Base-by-base conservation (phyloP, 2,888 invertebrate species). In the Biston stratarius region DNA sequence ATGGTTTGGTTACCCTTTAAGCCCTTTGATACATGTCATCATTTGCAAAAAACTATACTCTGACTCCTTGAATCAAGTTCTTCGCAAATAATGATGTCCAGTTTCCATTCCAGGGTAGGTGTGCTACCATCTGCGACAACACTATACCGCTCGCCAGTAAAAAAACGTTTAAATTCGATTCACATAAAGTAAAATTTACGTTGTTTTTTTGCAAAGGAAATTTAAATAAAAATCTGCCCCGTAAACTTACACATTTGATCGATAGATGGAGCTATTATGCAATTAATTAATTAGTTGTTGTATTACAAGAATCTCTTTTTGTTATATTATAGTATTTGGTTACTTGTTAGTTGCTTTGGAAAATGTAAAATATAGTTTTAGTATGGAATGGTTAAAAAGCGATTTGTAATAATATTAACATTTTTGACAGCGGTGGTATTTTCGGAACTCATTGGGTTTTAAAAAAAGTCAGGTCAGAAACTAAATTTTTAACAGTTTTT, bases 361-460 rank as follows among this genome's bases (percentile, higher is more conserved):
- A 55, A 51, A 51, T 64, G 67, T 68, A 64, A 68, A 64, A 68
- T 67, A 68, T 68, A 63, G 67, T 58, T 56, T 64, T 64, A 60
- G 51, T 47, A 33, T 24, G 48, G 52, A 55, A 66, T 38, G 45
- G 58, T 45, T 40, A 61, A 64, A 55, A 57, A 48, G 15, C 8
- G 7, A 7, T 65, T 64, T 62, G 45, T 62, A 61, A 51, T 38
- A 49, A 11, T 49, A 52, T 51, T 14, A 34, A 15, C 40, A 47
- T 45, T 34, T 55, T 49, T 55, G 33, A 62, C 57, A 49, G 65
- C 67, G 70, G 57, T 67, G 51, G 68, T 63, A 48, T 40, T 53
- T 55, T 59, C 40, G 40, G 55, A 55, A 63, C 59, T 59, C 44
- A 42, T 55, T 61, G 33, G 53, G 6, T 53, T 62, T 42, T 8